Evolutionary conservation across 2,888 invertebrate species (phyloP).

Genomic region (Eupsilia transversa): DNA sequence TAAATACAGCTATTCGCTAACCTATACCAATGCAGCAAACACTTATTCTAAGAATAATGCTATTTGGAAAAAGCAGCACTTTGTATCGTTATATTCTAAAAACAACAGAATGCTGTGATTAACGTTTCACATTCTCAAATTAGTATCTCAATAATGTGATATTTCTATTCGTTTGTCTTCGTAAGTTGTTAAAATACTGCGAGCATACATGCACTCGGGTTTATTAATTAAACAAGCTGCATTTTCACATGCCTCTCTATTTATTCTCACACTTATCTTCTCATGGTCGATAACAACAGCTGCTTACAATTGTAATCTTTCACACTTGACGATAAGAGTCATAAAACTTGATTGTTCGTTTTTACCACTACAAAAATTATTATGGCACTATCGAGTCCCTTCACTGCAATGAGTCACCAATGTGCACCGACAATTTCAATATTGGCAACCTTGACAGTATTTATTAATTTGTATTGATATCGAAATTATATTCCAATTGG

Average conservation of each 20-base stretch:
- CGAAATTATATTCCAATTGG: slow-evolving; percentile 32
- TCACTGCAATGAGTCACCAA: slow-evolving; percentile 61
- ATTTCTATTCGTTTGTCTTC: slow-evolving; percentile 18
- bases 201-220: slow-evolving; percentile 16
- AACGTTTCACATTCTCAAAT: slow-evolving; percentile 31
- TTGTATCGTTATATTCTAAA: neutral
- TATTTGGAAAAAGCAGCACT: neutral
- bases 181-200: slow-evolving; percentile 40
- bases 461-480: slow-evolving; percentile 49
- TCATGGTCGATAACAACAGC: slow-evolving; percentile 67
- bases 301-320: slow-evolving; percentile 64
- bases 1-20: too few species aligned
- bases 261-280: slow-evolving; percentile 78
- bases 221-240: slow-evolving; percentile 60
- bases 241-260: slow-evolving; percentile 75
- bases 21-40: neutral
- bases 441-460: slow-evolving; percentile 55
- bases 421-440: slow-evolving; percentile 46
- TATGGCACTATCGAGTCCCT: slow-evolving; percentile 57
- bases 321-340: slow-evolving; percentile 61
- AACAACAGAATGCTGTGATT: slow-evolving; percentile 6
- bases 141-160: slow-evolving; percentile 23
- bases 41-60: neutral
- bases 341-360: slow-evolving; percentile 59
- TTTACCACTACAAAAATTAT: slow-evolving; percentile 53